Conservation (phyloP, 2,888 invertebrate genomes). For the Gymnoscelis rufifasciata region DNA sequence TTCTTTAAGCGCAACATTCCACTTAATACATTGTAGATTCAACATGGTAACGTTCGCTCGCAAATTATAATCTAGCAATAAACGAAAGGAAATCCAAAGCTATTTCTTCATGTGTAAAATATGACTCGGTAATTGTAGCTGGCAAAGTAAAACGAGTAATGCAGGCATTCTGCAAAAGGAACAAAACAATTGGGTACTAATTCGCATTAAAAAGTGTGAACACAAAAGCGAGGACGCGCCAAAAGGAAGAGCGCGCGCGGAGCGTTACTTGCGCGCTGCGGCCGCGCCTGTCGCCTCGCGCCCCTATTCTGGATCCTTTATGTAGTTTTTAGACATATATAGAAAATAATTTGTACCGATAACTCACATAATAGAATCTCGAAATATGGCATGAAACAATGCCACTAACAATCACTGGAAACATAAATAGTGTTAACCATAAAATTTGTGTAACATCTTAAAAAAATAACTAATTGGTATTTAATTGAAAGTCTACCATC, state of each 20-base stretch:
- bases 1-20: too few relatives aligned
- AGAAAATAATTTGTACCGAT: too few relatives aligned
- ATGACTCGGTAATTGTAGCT: background rate
- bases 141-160: slow-evolving; percentile 1
- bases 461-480: too few relatives aligned
- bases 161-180: slow-evolving; percentile 1
- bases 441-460: too few relatives aligned
- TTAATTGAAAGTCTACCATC: too few relatives aligned
- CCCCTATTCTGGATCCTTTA: slow-evolving; percentile 20
- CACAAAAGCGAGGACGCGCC: slow-evolving; percentile 22
- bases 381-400: too few relatives aligned
- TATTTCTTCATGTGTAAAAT: background rate
- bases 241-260: slow-evolving; percentile 25
- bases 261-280: slow-evolving; percentile 26
- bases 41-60: too few relatives aligned
- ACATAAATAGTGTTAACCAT: too few relatives aligned
- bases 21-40: too few relatives aligned
- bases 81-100: background rate
- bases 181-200: slow-evolving; percentile 26
- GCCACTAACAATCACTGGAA: too few relatives aligned
- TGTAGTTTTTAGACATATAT: too few relatives aligned
- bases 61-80: background rate
- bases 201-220: slow-evolving; percentile 29
- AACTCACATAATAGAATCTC: too few relatives aligned
- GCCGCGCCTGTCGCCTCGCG: slow-evolving; percentile 5